Conservation (phyloP, 2,888 invertebrate species). For the Cryptophagus acutangulus region DNA sequence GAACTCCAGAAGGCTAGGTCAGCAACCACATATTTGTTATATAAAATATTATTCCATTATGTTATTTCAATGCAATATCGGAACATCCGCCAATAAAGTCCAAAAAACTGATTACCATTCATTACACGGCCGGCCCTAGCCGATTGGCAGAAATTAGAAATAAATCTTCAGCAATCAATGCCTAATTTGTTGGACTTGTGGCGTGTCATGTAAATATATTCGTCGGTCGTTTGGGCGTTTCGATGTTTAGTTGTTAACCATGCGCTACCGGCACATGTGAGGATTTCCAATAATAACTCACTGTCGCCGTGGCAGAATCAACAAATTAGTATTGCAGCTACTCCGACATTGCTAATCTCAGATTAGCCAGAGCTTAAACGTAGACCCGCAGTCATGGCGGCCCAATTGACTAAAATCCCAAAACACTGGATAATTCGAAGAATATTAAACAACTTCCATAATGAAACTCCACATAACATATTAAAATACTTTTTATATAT, state of each 20-base stretch:
- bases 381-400: slow-evolving; percentile 43
- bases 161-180: slow-evolving; percentile 7
- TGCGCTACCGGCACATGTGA: slow-evolving; percentile 35
- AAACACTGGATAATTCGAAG: slow-evolving; percentile 6
- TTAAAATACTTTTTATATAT: no score
- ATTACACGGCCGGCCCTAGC: background rate
- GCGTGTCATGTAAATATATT: slow-evolving; percentile 24
- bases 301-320: slow-evolving; percentile 49
- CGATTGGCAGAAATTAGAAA: background rate
- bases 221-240: slow-evolving; percentile 26
- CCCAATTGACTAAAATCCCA: slow-evolving; percentile 24
- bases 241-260: slow-evolving; percentile 32
- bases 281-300: slow-evolving; percentile 45
- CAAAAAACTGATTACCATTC: no score
- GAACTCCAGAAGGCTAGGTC: slow-evolving; percentile 28
- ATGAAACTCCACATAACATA: no score
- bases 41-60: slow-evolving; percentile 11
- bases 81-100: no score
- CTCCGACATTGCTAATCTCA: slow-evolving; percentile 48
- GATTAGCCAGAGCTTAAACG: slow-evolving; percentile 47
- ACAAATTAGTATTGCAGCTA: slow-evolving; percentile 51
- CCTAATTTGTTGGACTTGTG: slow-evolving; percentile 10
- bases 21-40: slow-evolving; percentile 10
- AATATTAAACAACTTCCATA: no score
- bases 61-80: no score